Percentiles rank a stretch among this genome's conserved stretches.
phyloP scores from a whole-genome alignment of 1,140 invertebrate genomes.

The Hyposmocoma kahamanoa region DNA sequence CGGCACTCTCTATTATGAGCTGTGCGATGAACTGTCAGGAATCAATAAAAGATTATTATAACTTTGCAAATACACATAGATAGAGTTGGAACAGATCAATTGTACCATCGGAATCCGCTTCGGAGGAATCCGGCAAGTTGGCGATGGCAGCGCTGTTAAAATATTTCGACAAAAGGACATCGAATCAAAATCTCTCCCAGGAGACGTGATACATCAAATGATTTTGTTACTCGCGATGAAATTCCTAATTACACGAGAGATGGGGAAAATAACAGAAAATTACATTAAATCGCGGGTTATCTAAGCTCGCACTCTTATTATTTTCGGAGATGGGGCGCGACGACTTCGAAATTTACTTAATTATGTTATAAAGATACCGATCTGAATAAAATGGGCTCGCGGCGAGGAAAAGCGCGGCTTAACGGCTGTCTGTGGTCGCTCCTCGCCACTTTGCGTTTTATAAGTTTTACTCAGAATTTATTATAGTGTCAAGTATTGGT shows the following conservation, averaged over 20 bases:
- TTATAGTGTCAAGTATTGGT: no score
- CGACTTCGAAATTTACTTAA: slow-evolving; percentile 57
- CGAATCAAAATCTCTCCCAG: slow-evolving; percentile 11
- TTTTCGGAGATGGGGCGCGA: slow-evolving; percentile 41
- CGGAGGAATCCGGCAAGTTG: slow-evolving; percentile 6
- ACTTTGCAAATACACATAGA: slow-evolving; percentile 14
- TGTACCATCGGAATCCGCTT: slow-evolving; percentile 12
- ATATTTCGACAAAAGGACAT: slow-evolving; percentile 11
- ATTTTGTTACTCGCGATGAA: slow-evolving; percentile 25
- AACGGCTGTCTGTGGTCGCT: no score
- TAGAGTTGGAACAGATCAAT: slow-evolving; percentile 12
- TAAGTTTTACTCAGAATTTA: no score
- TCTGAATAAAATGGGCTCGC: slow-evolving; percentile 36
- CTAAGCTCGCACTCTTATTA: slow-evolving; percentile 44
- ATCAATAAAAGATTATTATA: slow-evolving; percentile 17
- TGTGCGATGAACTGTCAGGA: slow-evolving; percentile 3
- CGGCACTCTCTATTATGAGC: neutral
- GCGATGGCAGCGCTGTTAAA: neutral
- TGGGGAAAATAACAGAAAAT: slow-evolving; percentile 42
- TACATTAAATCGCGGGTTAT: slow-evolving; percentile 42
- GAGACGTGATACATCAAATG: slow-evolving; percentile 18
- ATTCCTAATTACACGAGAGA: slow-evolving; percentile 41
- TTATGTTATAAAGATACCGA: slow-evolving; percentile 55
- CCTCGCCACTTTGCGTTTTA: no score
- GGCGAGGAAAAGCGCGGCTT: neutral